Base-by-base conservation (phyloP, 2,888 invertebrate species). In the Rhogogaster chlorosoma region DNA sequence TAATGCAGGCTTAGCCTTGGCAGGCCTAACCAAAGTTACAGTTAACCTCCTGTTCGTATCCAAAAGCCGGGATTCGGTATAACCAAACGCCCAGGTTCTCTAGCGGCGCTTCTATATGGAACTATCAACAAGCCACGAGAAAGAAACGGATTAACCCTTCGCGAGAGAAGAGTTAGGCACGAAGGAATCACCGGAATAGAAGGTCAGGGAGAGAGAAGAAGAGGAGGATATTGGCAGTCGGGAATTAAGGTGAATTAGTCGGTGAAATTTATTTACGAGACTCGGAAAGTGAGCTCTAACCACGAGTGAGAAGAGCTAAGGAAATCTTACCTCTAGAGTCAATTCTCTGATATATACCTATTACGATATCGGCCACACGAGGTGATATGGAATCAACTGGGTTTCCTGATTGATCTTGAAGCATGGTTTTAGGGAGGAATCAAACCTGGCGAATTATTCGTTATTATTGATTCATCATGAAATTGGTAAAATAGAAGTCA, bases 231-330 rank as follows among this genome's bases (percentile, higher is more conserved):
- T 84, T 67, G 84, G 67, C 45, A 61, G 84, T 32, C 15, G 22
- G 45, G 78, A 84, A 61, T 84, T 77, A 84, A 12, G 84, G 57
- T 42, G 84, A 84, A 84, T 78, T 78, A 84, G 84, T 15, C 38
- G 57, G 4, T 42, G 45, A 42, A 78, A 78, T 84, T 77, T 64
- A 75, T 38, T 53, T 57, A 75, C 36, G 49, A 38, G n/a, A 22
- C 67, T 32, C 2, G 45, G 36, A 45, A 45, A 36, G n/a, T 49
- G 15, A 36, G 53, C 36, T 49, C 36, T n/a, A 67, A 45, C n/a
- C 42, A 18, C 32, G 29, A 22, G 9, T 42, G 22, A 49, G 26
- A 18, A 38, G 82, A 82, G 64, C 26, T 36, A 57, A 10, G 71
- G 49, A 38, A 42, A 71, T 71, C 36, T 22, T 7, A n/a, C 22